Base-by-base conservation (phyloP, 2,888 invertebrate genomes). In the Agrotis exclamationis region DNA sequence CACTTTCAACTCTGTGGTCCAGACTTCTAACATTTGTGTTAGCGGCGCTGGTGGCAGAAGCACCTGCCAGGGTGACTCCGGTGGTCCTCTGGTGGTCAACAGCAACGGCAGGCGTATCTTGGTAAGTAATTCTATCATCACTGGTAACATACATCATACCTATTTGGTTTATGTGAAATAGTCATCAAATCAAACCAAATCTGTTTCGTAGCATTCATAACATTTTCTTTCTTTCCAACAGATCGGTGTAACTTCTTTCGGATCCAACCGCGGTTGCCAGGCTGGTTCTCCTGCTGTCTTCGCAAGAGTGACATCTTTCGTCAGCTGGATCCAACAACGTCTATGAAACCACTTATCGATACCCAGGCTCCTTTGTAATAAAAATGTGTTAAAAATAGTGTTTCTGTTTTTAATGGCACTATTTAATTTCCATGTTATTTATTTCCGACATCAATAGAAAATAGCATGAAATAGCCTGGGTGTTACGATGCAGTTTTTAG, bases 31-130 rank as follows among this genome's bases (percentile, higher is more conserved):
- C 85, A 86, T 93, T 62, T 94, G 91, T 80, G 89, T n/a, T 0
- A 65, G 88, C 63, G 90, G 91, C 2, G 3, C 82, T 1, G 87
- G 87, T 7, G 85, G 86, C 13, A 69, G 71, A 20, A 83, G 89
- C 39, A 88, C 88, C 18, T 94, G 94, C 78, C 39, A 76, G 0
- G 63, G 94, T 7, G 93, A 93, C 80, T 93, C 93, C 18, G 93
- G 94, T 22, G 93, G 94, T 16, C 94, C 94, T 20, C 89, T 94
- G 7, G 77, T 84, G 3, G 67, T 88, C 16, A 58, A 20, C 6
- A 89, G 86, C 1, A 76, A 87, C 50, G 79, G 82, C 80, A 74
- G 81, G 14, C 74, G 70, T 20, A 62, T 91, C 13, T 71, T 93
- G 88, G 93, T 93, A 68, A 18, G 44, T 67, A 79, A 28, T 54